Evolutionary conservation across 1,140 invertebrate species (phyloP).

Genomic region (Sweltsa coloradensis): DNA sequence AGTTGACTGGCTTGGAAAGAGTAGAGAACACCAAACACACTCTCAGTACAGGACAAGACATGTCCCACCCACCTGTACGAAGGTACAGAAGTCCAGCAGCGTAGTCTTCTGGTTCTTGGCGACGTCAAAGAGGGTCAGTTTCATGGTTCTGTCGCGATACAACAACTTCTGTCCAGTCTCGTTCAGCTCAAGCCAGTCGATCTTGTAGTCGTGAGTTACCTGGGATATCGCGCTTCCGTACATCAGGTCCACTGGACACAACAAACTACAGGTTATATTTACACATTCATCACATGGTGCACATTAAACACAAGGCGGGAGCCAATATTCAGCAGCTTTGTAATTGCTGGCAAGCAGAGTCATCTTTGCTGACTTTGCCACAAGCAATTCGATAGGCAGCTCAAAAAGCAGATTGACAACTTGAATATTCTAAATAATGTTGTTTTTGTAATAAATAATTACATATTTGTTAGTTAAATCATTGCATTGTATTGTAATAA

Average conservation of each 20-base stretch:
- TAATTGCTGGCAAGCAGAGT: too few species aligned
- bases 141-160: slow-evolving; percentile 72
- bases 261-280: not conserved
- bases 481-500: too few species aligned
- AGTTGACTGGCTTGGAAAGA: too few species aligned
- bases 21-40: slow-evolving; percentile 13
- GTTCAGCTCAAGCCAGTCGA: slow-evolving; percentile 96
- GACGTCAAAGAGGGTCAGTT: slow-evolving; percentile 48
- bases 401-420: too few species aligned
- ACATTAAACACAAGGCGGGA: too few species aligned
- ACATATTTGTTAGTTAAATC: too few species aligned
- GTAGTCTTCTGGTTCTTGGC: slow-evolving; percentile 45
- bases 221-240: slow-evolving; percentile 60
- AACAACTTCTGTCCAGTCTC: slow-evolving; percentile 84
- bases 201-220: slow-evolving; percentile 79
- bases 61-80: slow-evolving; percentile 28
- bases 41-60: slow-evolving; percentile 26
- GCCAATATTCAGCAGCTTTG: too few species aligned
- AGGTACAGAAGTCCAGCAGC: slow-evolving; percentile 35
- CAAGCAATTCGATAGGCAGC: too few species aligned
- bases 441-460: too few species aligned
- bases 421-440: too few species aligned
- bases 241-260: slow-evolving; percentile 59
- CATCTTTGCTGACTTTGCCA: too few species aligned
- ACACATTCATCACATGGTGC: too few species aligned